A percentile compares a stretch with the other conserved stretches of the same genome.
These are phyloP conservation scores for Rhysida immarginata DNA, from an alignment of 1,140 invertebrate species.

Conservation along the genomic window DNA sequence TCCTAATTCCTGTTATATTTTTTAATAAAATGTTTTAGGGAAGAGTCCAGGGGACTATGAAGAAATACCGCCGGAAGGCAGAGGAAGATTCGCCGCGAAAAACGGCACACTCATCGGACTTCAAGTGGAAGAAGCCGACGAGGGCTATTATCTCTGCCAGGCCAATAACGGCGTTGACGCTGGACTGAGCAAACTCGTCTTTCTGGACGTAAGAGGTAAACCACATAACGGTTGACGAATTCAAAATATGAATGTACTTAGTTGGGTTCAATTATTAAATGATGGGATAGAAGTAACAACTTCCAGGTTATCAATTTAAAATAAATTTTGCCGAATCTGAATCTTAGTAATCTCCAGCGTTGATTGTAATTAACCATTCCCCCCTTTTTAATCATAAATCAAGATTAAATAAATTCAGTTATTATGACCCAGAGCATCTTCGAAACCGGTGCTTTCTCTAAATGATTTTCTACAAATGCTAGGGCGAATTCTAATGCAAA, in stretches of 20 bases:
- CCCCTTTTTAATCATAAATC: too few species aligned
- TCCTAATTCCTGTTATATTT: too few species aligned
- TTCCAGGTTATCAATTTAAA: neutral
- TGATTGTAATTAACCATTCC: too few species aligned
- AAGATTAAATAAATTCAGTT: too few species aligned
- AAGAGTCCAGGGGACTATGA: neutral
- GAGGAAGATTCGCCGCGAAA: neutral
- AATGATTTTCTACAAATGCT: too few species aligned
- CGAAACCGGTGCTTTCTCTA: too few species aligned
- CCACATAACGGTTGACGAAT: too few species aligned
- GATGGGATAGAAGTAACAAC: neutral
- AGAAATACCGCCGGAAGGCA: neutral
- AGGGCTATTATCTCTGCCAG: constrained; percentile 33
- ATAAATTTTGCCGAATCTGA: neutral
- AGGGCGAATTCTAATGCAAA: too few species aligned
- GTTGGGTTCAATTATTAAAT: neutral
- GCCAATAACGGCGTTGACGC: constrained; percentile 32
- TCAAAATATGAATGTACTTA: neutral
- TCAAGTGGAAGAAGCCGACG: constrained; percentile 26
- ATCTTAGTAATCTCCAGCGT: too few species aligned
- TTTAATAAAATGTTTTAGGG: neutral
- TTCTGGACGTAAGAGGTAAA: constrained; percentile 31
- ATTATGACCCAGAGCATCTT: too few species aligned
- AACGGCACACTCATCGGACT: constrained; percentile 34
- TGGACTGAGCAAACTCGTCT: constrained; percentile 31